Conservation (phyloP, 2,113 vertebrate species). For the Leuciscus idus region DNA sequence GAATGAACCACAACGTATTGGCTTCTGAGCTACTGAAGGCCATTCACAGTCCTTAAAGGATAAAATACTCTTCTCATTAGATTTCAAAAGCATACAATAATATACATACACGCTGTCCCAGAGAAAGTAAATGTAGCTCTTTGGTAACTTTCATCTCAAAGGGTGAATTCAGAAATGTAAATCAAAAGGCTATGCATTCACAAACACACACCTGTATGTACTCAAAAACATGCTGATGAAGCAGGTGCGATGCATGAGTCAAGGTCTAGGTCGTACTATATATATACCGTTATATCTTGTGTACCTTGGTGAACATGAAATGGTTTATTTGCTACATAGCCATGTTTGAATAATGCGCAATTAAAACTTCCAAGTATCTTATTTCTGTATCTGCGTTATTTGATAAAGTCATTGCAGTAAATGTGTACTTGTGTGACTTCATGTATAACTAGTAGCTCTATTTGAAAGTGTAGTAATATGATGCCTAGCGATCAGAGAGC, state of each 20-base stretch:
- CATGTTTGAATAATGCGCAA: neutral
- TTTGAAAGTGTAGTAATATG: neutral
- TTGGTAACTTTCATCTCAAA: conserved; percentile 25
- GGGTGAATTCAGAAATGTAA: neutral
- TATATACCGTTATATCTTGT: neutral
- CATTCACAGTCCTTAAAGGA: conserved; percentile 53
- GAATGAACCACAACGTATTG: conserved; percentile 1
- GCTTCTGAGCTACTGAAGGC: conserved; percentile 41
- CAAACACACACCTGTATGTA: conserved; percentile 2
- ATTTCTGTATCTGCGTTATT: neutral
- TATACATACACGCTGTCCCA: conserved; percentile 40
- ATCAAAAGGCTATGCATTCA: neutral
- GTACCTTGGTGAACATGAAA: conserved; percentile 20
- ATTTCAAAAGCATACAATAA: conserved; percentile 45
- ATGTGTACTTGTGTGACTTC: neutral
- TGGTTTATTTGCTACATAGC: neutral
- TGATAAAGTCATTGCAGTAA: neutral
- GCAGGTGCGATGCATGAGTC: neutral
- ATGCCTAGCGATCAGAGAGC: neutral
- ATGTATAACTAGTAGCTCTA: conserved; percentile 5
- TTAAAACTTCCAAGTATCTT: neutral
- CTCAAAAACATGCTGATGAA: neutral
- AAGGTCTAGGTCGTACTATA: neutral
- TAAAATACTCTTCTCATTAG: conserved; percentile 45
- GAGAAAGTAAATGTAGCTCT: conserved; percentile 26